These are phyloP conservation scores for Myotis myotis DNA, from an alignment of 2,797 vertebrate genomes.

Conservation along the genomic window DNA sequence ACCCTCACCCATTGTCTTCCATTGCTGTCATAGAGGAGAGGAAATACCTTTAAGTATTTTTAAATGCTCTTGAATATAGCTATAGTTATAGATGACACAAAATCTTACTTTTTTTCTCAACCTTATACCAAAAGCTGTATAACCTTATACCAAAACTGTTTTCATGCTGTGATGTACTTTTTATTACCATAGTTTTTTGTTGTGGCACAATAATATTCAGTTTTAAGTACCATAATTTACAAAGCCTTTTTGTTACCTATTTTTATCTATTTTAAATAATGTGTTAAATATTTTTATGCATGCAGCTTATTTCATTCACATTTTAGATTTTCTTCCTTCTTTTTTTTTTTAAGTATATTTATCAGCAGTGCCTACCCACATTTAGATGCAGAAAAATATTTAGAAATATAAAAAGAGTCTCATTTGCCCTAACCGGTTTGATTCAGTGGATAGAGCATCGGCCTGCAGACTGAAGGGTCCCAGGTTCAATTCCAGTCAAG, in stretches of 20 bases:
- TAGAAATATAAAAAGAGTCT: not conserved
- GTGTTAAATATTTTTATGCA: not conserved
- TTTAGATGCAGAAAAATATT: conserved; percentile 9
- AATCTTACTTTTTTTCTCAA: not conserved
- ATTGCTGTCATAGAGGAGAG: not conserved
- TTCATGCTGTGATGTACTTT: not conserved
- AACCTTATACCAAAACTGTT: not conserved
- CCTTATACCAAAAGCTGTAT: not conserved
- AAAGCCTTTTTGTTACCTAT: not conserved
- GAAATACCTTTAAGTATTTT: not conserved
- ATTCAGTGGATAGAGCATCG: too few species aligned
- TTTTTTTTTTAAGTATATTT: not conserved
- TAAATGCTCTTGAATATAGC: not conserved
- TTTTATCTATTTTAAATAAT: conserved; percentile 12
- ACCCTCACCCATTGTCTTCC: not conserved
- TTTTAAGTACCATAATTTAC: not conserved
- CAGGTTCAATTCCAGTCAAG: too few species aligned
- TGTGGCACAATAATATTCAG: not conserved
- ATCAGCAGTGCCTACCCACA: not conserved
- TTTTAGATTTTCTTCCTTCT: not conserved
- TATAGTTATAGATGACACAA: not conserved
- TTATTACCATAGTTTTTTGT: not conserved
- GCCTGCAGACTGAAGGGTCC: too few species aligned
- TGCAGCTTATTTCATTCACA: not conserved
- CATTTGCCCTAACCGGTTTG: not conserved